These are phyloP conservation scores for Antechinus flavipes DNA, from an alignment of 2,113 vertebrate species.

Conservation along the genomic window DNA sequence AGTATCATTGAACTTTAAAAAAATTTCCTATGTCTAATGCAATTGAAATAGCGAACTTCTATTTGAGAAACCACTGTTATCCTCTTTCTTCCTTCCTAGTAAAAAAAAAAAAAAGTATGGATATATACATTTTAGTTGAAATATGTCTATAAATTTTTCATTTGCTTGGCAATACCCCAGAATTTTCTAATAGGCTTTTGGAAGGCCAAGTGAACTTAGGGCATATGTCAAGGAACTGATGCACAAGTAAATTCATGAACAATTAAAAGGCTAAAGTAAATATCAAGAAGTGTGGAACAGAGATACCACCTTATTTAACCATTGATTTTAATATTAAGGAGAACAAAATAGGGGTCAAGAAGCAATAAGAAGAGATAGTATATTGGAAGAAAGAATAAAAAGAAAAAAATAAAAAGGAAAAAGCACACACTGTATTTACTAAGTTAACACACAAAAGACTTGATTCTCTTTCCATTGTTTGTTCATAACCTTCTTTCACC, in stretches of 20 bases:
- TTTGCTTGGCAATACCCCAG: background rate
- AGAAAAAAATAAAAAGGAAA: background rate
- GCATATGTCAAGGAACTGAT: background rate
- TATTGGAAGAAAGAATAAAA: background rate
- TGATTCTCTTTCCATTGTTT: constrained; percentile 64
- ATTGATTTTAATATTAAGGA: background rate
- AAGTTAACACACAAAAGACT: constrained; percentile 69
- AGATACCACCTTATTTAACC: background rate
- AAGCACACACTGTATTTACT: constrained; percentile 45
- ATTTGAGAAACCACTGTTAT: background rate
- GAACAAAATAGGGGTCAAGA: background rate
- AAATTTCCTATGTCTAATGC: background rate
- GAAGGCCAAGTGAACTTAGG: background rate
- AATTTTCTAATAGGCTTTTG: background rate
- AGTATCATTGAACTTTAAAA: background rate
- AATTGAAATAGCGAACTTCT: background rate
- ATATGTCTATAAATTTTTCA: background rate
- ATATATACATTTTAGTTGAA: background rate
- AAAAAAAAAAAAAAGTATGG: background rate
- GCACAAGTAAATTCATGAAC: background rate
- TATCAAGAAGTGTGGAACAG: background rate
- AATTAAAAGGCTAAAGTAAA: background rate
- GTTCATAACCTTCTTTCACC: constrained; percentile 67
- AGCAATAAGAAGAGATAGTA: background rate
- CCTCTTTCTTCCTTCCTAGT: background rate